These are phyloP conservation scores for Chloromyia formosa DNA, from an alignment of 2,888 invertebrate species.

Conservation along the genomic window DNA sequence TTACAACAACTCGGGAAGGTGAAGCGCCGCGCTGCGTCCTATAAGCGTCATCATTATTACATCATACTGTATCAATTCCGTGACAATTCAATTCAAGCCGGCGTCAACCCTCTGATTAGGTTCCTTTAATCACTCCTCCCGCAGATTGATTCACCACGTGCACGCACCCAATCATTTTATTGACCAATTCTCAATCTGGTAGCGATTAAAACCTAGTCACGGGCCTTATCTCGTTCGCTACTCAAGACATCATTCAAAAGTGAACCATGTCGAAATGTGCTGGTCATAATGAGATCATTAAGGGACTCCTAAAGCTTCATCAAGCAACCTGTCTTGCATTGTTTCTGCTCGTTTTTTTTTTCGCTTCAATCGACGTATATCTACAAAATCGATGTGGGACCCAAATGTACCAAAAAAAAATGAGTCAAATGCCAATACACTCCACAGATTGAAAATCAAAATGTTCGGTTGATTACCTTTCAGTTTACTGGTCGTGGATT, in stretches of 20 bases:
- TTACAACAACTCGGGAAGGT: too few relatives aligned
- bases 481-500: constrained; percentile 1
- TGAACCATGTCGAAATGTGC: constrained; percentile 44
- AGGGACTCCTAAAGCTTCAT: constrained; percentile 37
- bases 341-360: neutral
- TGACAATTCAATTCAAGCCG: constrained; percentile 23
- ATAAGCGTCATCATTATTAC: constrained; percentile 17
- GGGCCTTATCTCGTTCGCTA: constrained; percentile 7
- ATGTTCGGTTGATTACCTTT: constrained; percentile 38
- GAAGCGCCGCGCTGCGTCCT: too few relatives aligned
- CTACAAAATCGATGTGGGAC: too few relatives aligned
- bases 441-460: constrained; percentile 25
- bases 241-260: constrained; percentile 40
- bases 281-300: constrained; percentile 43
- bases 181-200: neutral
- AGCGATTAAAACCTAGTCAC: neutral
- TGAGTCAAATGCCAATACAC: neutral
- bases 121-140: constrained; percentile 16
- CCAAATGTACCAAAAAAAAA: neutral
- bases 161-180: neutral
- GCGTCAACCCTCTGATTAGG: neutral
- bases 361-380: too few relatives aligned
- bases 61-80: constrained; percentile 29
- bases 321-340: constrained; percentile 37
- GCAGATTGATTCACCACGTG: neutral